Evolutionary conservation across 2,113 vertebrate genomes (phyloP).

Genomic region (Brachionichthys hirsutus): DNA sequence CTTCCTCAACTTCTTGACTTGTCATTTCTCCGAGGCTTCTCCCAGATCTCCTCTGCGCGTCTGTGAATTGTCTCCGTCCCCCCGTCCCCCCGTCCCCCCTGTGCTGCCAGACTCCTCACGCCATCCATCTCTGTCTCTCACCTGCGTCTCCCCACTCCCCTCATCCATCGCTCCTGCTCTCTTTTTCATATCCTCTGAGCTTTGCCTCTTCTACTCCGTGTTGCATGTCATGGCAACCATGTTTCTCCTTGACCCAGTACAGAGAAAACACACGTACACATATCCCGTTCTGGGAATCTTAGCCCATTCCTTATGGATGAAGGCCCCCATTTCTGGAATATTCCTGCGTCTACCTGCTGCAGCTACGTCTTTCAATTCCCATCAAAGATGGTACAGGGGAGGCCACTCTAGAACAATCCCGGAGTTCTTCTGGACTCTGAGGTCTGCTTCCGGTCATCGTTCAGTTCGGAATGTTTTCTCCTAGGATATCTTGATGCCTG

Average conservation of each 20-base stretch:
- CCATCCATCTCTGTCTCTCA: constrained; percentile 75
- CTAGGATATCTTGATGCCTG: no score
- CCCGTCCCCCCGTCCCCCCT: constrained; percentile 52
- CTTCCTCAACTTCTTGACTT: constrained; percentile 64
- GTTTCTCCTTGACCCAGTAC: constrained; percentile 68
- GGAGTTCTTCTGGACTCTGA: no score
- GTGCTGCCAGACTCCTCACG: constrained; percentile 53
- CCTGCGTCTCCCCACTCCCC: constrained; percentile 56
- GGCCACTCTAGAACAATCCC: no score
- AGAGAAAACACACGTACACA: constrained; percentile 5
- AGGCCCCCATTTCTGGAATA: no score
- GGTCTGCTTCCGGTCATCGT: no score
- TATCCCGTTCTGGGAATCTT: no score
- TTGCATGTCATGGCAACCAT: constrained; percentile 57
- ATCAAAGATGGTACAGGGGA: no score
- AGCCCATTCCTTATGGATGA: no score
- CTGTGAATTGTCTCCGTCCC: constrained; percentile 60
- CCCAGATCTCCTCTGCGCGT: constrained; percentile 64
- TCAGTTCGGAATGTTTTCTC: no score
- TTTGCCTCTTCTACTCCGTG: constrained; percentile 53
- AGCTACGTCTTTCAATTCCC: no score
- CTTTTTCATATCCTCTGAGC: constrained; percentile 71
- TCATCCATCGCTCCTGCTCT: constrained; percentile 70
- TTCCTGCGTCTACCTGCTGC: no score
- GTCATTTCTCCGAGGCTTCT: constrained; percentile 64